Base-by-base conservation (phyloP, 2,888 invertebrate genomes). In the Mythimna ferrago region DNA sequence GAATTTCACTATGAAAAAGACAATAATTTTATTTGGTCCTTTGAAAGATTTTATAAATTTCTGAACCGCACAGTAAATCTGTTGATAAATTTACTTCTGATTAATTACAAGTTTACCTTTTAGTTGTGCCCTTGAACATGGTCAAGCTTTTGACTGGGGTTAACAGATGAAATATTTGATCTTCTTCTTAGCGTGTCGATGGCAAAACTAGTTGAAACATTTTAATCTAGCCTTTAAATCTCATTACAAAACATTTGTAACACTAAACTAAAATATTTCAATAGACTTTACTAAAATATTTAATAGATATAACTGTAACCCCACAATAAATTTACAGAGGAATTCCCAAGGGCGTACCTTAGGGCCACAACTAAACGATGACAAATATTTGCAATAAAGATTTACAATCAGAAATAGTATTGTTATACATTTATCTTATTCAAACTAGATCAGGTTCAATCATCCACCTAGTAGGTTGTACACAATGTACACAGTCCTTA, bases 41-140 rank as follows among this genome's bases (percentile, higher is more conserved):
- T 44, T 9, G 11, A 26, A 41, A 19, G 7, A 26, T 32, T 53
- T 41, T 21, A 38, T 32, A 48, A 48, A 48, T 44, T 44, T 44
- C 11, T 44, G 44, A 44, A 44, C 14, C 44, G 44, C 11, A 48
- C 14, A 48, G 44, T 48, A 48, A 48, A 5, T 48, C 44, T 14
- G 5, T 44, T 44, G 2, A 48, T 57, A 10, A 16, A 0, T 57
- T 57, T 65, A 73, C 53, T 35, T 74, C 63, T 53, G 57, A 44
- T 16, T 66, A 41, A n/a, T 35, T n/a, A 41, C 54, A 35, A 21
- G 19, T 35, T 70, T 16, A 21, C 26, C 26, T 26, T 21, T 5
- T 58, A 58, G n/a, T 51, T 62, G 38, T 48, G 21, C 69, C 1
- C 58, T 78, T 70, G 78, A 78, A 70, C 48, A 54, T 35, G 26